Base-by-base conservation (phyloP, 2,888 invertebrate genomes). In the Trichacis sp. region DNA sequence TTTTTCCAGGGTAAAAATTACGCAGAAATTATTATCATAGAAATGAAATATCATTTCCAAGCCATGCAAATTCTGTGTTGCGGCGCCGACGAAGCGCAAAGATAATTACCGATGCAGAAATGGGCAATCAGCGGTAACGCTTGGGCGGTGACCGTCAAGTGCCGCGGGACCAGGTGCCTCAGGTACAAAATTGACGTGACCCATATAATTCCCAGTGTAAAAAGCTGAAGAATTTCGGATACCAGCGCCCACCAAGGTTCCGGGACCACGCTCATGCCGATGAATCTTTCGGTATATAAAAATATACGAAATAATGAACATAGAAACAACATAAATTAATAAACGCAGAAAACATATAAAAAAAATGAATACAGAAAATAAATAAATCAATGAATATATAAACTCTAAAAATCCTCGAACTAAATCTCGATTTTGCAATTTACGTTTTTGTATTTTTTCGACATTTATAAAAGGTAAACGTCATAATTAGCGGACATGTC, bases 161-260 rank as follows among this genome's bases (percentile, higher is more conserved):
- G 91, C 56, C 92, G 86, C 1, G 93, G 93, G 74, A 93, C 90
- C 18, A 93, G 88, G 79, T 93, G 93, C n/a, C 93, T 87, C 87
- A 93, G 89, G 83, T 94, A 94, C 20, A 93, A 85, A 69, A 94
- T 88, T 18, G 93, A 90, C 51, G 93, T 93, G 67, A 93, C 89
- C 92, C 93, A 94, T 85, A 92, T 90, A 49, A 94, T 85, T 70
- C 92, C 92, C 72, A 93, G 85, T 0, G 93, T 91, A 75, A 92
- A 90, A 63, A 93, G 90, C 83, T 94, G 93, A 69, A 93, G 82
- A 47, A 89, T 86, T 81, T 93, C 93, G 79, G 90, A 89, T 36
- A 91, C 84, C 42, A 92, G 83, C n/a, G 92, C 87, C 86, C 91
- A 87, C 83, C 89, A 88, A 60, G 90, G 90, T 56, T 88, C 87